Evolutionary conservation across 2,888 invertebrate species (phyloP).

Genomic region (Agriopis aurantiaria): DNA sequence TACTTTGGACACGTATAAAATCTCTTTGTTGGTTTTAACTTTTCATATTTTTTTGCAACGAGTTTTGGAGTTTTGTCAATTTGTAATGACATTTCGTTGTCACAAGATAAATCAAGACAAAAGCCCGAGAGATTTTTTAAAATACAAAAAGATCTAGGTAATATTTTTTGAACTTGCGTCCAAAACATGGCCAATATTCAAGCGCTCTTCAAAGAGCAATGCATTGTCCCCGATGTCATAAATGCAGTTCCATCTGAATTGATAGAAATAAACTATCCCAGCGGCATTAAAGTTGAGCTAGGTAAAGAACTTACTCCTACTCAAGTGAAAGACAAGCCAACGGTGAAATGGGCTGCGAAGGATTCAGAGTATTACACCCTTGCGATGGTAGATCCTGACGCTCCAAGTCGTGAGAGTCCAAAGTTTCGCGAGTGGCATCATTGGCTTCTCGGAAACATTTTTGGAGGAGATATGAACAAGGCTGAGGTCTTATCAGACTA

Average conservation of each 20-base stretch:
- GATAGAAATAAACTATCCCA: conserved; percentile 82
- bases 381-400: conserved; percentile 90
- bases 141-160: background rate
- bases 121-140: background rate
- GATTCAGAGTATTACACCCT: conserved; percentile 88
- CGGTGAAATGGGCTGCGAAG: conserved; percentile 88
- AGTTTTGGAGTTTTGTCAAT: background rate
- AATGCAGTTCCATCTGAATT: conserved; percentile 84
- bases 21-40: background rate
- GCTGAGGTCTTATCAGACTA: conserved; percentile 90
- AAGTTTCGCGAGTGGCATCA: conserved; percentile 91
- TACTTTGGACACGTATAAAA: background rate
- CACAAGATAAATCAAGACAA: background rate
- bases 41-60: background rate
- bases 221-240: conserved; percentile 90
- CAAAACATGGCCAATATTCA: conserved; percentile 64
- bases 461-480: conserved; percentile 86
- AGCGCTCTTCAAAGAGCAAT: conserved; percentile 78
- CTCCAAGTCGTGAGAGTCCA: conserved; percentile 90
- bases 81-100: background rate
- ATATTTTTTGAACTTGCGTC: background rate
- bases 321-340: conserved; percentile 90
- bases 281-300: conserved; percentile 78
- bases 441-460: conserved; percentile 92
- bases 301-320: conserved; percentile 91